Base-by-base conservation (phyloP, 2,888 invertebrate genomes). In the Eupithecia tripunctaria region DNA sequence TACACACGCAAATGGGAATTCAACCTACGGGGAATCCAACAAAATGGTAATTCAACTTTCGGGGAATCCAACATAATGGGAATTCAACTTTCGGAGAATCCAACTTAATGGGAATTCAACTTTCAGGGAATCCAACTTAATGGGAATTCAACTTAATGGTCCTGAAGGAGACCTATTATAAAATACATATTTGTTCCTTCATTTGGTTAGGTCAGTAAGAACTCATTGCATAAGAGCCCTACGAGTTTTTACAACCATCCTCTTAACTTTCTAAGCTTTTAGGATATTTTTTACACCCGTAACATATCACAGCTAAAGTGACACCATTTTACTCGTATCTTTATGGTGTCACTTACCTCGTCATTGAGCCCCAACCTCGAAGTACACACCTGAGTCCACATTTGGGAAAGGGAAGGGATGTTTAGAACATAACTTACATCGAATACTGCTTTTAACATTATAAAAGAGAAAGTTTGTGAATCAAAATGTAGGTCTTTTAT, bases 331-430 rank as follows among this genome's bases (percentile, higher is more conserved):
- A 41, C 62, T 10, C 29, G 21, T 64, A 70, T 71, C 60, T 74
- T 78, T 76, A 76, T 60, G 72, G 68, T 74, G 77, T 68, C 63
- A 74, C 60, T 70, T 72, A 68, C 66, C 69, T 74, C 67, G 67
- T 69, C 71, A 67, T 59, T 27, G 41, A 25, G 32, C 36, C n/a
- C n/a, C n/a, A 71, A 64, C 47, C 68, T 70, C 72, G 74, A 72
- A 73, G 71, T 10, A 68, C 67, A 73, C 79, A 79, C 79, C 80
- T 80, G 80, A 70, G 71, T 67, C 73, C 64, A 71, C 76, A 76
- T 74, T 75, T 62, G 73, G 27, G 4, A n/a, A 38, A 1, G 36
- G 21, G n/a, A 1, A 18, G 12, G 36, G 32, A 38, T 38, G 21
- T 38, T 21, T 38, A 8, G 12, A 5, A 59, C 63, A 21, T 10